Evolutionary conservation across 2,113 vertebrate species (phyloP).

Genomic region (Cichladusa arquata): DNA sequence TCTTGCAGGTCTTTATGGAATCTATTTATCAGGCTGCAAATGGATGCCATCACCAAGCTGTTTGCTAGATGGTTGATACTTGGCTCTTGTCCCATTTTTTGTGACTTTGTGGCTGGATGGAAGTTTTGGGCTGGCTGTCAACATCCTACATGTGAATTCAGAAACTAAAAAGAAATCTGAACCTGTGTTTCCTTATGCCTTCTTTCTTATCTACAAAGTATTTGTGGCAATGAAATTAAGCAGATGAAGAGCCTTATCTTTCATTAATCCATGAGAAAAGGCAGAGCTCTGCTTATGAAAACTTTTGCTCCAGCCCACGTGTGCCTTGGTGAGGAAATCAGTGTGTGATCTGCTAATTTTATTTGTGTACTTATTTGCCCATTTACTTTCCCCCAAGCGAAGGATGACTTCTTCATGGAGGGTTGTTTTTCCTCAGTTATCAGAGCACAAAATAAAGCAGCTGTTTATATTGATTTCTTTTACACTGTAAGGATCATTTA

Average conservation of each 20-base stretch:
- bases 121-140: neutral
- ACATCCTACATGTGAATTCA: neutral
- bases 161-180: neutral
- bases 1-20: neutral
- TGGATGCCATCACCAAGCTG: neutral
- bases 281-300: neutral
- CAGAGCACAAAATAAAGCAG: constrained; percentile 58
- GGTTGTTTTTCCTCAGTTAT: constrained; percentile 35
- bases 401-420: neutral
- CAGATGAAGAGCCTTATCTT: neutral
- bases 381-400: neutral
- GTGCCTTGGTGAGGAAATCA: neutral
- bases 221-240: neutral
- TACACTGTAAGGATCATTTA: constrained; percentile 27
- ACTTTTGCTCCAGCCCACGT: neutral
- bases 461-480: constrained; percentile 35
- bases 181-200: neutral
- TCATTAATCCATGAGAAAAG: neutral
- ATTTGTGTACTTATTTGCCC: neutral
- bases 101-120: neutral
- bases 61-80: neutral
- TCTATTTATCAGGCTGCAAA: neutral
- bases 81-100: neutral
- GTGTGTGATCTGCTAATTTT: neutral
- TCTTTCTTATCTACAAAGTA: neutral